Base-by-base conservation (phyloP, 2,797 vertebrate species). In the Pseudomugil tenellus region DNA sequence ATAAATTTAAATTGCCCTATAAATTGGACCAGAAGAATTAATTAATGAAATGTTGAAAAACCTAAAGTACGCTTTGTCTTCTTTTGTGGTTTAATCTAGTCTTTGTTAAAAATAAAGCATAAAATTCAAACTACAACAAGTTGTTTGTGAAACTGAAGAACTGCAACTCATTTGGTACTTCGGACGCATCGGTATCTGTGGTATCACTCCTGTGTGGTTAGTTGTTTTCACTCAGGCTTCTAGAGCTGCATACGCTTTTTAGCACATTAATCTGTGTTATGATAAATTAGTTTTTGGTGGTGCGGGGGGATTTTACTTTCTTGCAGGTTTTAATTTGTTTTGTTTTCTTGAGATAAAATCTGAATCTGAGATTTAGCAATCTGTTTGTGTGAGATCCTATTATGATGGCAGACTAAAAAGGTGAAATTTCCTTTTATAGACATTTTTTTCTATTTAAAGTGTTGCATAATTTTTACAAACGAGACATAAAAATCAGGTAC, bases 61-160 rank as follows among this genome's bases (percentile, higher is more conserved):
- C 17, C 39, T 17, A 19, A 16, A 8, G 17, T 43, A 8, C 9
- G 8, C 6, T 17, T 43, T 43, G 23, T 25, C 21, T 51, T 51
- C 13, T n/a, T 28, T 28, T 52, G 14, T 7, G 6, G 34, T 1
- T 31, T 32, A 16, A 31, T 63, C 70, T 25, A 57, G 6, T 67
- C 48, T 41, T 31, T 3, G 26, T 12, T 68, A 26, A 72, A 70
- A 60, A 54, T 25, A 41, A 32, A 69, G 10, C n/a, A 23, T 34
- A 1, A 25, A 23, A 28, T 58, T 66, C 28, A 23, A 0, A 1
- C n/a, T 21, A 6, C 14, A 8, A 37, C 26, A 65, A 32, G 28
- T 51, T 65, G 54, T 56, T 23, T 23, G 23, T 61, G 21, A 39
- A 21, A 56, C 4, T 9, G 13, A 63, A 11, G 19, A 21, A 10